A percentile compares a stretch with the other conserved stretches of the same genome.
These are phyloP conservation scores for Psettodes erumei DNA, from an alignment of 2,113 vertebrate genomes.

Conservation along the genomic window DNA sequence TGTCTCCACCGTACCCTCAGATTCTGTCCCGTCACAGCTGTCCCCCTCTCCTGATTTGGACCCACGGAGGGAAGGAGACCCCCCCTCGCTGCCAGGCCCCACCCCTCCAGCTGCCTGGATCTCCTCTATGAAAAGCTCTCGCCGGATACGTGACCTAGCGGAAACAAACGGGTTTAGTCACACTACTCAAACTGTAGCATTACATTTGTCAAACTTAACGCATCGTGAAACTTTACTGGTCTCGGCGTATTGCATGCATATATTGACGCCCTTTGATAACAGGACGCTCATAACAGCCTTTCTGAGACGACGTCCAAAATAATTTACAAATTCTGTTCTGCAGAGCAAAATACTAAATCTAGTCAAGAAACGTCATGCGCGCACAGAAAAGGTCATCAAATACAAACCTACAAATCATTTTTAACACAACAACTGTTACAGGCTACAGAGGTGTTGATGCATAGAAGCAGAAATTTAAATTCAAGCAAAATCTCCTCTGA, in stretches of 20 bases:
- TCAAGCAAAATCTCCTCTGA: not conserved
- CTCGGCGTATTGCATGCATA: not conserved
- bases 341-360: not conserved
- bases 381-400: not conserved
- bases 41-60: constrained; percentile 93
- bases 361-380: not conserved
- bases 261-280: not conserved
- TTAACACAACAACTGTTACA: not conserved
- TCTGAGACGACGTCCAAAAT: not conserved
- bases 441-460: no score
- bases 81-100: constrained; percentile 85
- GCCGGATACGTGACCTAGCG: constrained; percentile 95
- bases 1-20: constrained; percentile 88
- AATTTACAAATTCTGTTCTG: not conserved
- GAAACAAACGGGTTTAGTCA: constrained; percentile 64
- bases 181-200: not conserved
- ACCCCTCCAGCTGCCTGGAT: constrained; percentile 94
- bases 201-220: not conserved
- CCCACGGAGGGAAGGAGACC: constrained; percentile 88
- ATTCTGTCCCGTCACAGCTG: constrained; percentile 96
- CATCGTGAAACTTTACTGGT: not conserved
- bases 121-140: constrained; percentile 98
- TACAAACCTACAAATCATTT: not conserved
- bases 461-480: no score
- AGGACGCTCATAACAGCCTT: not conserved